phyloP scores from a whole-genome alignment of 2,888 invertebrate genomes.

The Phoenoteleia sp. region DNA sequence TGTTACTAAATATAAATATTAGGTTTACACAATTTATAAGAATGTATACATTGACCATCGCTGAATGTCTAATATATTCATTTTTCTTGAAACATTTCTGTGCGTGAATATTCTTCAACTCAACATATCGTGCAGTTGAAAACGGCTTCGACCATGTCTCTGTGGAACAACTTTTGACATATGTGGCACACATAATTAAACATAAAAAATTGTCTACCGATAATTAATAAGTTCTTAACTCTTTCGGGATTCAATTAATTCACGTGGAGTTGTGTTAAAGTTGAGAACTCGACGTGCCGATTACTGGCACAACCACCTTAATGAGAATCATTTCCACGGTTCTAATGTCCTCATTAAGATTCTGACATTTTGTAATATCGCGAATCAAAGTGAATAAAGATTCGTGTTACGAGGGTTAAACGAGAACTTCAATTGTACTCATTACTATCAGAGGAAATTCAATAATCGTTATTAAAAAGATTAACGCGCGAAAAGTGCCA shows the following conservation, averaged over 20 bases:
- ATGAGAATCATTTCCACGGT: conserved; percentile 51
- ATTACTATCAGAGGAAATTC: conserved; percentile 56
- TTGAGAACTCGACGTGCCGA: conserved; percentile 48
- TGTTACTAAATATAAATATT: too few species aligned
- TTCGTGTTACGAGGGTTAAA: conserved; percentile 44
- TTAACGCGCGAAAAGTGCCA: conserved; percentile 50
- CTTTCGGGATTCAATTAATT: conserved; percentile 32
- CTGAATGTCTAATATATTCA: too few species aligned
- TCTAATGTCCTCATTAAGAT: conserved; percentile 61
- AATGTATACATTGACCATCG: too few species aligned
- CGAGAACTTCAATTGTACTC: conserved; percentile 53
- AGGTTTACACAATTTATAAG: too few species aligned
- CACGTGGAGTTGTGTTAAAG: conserved; percentile 22
- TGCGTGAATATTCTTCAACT: too few species aligned
- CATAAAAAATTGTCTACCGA: conserved; percentile 9
- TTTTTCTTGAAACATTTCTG: too few species aligned
- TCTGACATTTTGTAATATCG: conserved; percentile 63
- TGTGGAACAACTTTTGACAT: too few species aligned
- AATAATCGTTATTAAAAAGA: conserved; percentile 65
- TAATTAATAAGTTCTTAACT: conserved; percentile 34
- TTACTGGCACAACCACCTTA: conserved; percentile 43
- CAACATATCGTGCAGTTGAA: too few species aligned
- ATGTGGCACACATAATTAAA: too few species aligned
- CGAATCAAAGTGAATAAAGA: conserved; percentile 64
- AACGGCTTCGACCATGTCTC: too few species aligned